Evolutionary conservation across 2,113 vertebrate species (phyloP), one percentile per base, ranked within the genome.

Genomic region (Gymnocephalus cernua): DNA sequence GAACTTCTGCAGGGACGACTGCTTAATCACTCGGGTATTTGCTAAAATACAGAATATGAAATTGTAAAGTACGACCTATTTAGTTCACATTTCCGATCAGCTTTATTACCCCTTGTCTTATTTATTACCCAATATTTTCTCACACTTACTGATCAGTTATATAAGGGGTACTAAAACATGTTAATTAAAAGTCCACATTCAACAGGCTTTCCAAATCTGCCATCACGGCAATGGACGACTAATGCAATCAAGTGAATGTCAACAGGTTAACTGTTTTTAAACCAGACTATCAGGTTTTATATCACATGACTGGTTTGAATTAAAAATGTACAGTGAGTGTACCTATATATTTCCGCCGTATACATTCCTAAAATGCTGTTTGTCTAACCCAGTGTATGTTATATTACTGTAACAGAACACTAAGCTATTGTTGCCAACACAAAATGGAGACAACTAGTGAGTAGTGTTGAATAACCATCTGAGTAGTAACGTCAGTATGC

Each of bases 1-100:
- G 89, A 99, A 99, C 64, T 96, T 98, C 92, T 99, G 98, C 0
- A 99, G 95, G 38, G 97, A 98, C 0, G 98, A 96, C 35, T 99
- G 98, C 93, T 98, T 99, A 93, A 99, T 98, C 67, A 99, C 97
- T 23, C 98, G 96, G 10, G 98, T 99, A 78, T 99, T 99, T 86
- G 96, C 98, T 99, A 92, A 32, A 87, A 89, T 69, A 75, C 12
- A 72, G 25, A 64, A 15, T 18, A 41, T 35, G 35, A 29, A 54
- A 2, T 21, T 0, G 21, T 3, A 48, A 63, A 54, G 18, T 56
- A 12, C 13, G 15, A 50, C 11, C 4, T 12, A 4, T 8, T 5
- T 4, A 10, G 15, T 64, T 53, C 50, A 45, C 11, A 27, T 14
- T 45, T 53, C 9, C 5, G 3, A 51, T 23, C 4, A 61, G 25